A percentile compares a stretch with the other conserved stretches of the same genome.
Conservation (phyloP, 23 tunicate species). For the Phallusia fumigata region DNA sequence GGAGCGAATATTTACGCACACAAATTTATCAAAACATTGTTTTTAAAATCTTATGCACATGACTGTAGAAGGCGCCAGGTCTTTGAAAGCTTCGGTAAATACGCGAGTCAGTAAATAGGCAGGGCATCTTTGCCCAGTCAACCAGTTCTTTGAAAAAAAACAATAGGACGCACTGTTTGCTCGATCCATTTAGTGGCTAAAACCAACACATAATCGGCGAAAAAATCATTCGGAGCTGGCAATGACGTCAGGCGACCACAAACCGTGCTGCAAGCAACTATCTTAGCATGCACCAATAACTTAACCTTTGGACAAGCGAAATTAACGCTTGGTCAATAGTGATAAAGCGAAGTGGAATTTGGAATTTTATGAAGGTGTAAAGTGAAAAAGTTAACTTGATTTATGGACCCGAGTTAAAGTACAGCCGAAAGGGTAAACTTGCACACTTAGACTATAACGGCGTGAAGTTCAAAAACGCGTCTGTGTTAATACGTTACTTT, state of each 20-base stretch:
- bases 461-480: no score
- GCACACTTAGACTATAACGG: no score
- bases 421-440: no score
- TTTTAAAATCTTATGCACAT: no score
- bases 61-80: no score
- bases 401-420: no score
- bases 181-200: neutral
- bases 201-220: neutral
- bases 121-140: neutral
- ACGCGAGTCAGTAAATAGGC: neutral
- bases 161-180: slow-evolving; percentile 5
- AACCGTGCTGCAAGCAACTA: neutral
- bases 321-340: neutral
- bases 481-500: neutral
- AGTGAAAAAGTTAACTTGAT: no score
- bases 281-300: neutral
- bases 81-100: no score
- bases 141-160: neutral
- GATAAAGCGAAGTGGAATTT: no score
- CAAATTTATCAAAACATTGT: no score
- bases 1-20: no score
- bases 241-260: neutral
- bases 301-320: slow-evolving; percentile 1
- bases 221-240: neutral
- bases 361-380: no score